Base-by-base conservation (phyloP, 2,113 vertebrate genomes). In the Rana temporaria region DNA sequence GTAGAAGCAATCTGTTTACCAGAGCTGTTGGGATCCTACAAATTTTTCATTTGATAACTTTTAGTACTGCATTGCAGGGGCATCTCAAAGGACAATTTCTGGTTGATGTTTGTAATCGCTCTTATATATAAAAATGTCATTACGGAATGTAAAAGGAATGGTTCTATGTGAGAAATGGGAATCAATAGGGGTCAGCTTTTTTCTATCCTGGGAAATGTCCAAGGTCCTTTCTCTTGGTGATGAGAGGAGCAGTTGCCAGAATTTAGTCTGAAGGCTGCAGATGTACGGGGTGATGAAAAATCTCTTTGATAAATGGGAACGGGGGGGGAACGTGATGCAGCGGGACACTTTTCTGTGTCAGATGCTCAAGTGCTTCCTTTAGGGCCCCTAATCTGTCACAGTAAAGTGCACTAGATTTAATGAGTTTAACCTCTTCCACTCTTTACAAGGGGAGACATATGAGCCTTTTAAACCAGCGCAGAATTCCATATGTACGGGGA, bases 21-120 rank as follows among this genome's bases (percentile, higher is more conserved):
- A 18, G 32, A 56, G 18, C 79, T 81, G 26, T 52, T 30, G 20
- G 77, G 71, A 62, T 86, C 32, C 85, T 82, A 85, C 71, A 85
- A 65, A 52, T 77, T 88, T 89, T 86, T 92, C 86, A 86, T 88
- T 89, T 86, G 89, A 87, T 91, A 89, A 85, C 86, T 89, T 89
- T 85, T 85, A 72, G 84, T 79, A 62, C 34, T 89, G 85, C 84
- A 86, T 90, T 89, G 90, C 88, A 87, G 81, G 78, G 86, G 32
- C 81, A 83, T 81, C 88, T 89, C 88, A 89, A 87, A 93, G 87
- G 89, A 90, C 84, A 85, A 69, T 79, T 78, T 81, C 71, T 85
- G 86, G 32, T 78, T 78, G 69, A 84, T 80, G 87, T 66, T 88
- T 86, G 85, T 86, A 88, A 89, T 87, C 86, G 85, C 79, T 85